Base-by-base conservation (phyloP, 1,140 invertebrate species). In the Drosophila lini region DNA sequence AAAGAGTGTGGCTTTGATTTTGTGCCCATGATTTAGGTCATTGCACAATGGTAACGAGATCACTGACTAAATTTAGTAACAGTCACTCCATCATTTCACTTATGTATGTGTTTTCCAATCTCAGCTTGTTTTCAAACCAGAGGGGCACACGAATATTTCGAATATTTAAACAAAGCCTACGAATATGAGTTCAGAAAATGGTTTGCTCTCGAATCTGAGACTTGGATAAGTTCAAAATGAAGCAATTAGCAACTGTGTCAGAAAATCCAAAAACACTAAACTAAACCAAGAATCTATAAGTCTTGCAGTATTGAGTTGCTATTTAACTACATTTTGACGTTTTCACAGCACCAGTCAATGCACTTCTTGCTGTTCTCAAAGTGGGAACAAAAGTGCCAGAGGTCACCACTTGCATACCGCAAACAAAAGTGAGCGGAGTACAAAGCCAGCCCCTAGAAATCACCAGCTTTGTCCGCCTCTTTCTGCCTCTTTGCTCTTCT, bases 41-140 rank as follows among this genome's bases (percentile, higher is more conserved):
- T 91, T 91, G 83, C 88, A 91, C 89, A 91, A 91, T 91, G 73
- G 75, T 77, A 90, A 84, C 67, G 53, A 81, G 78, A 86, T 52
- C 80, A 78, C 48, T 64, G 65, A 81, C 80, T 91, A 88, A 80
- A 74, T 84, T 90, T 81, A 83, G 88, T 83, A 79, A 63, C 65
- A 38, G 44, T 40, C 78, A 77, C 22, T 42, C 52, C 58, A 45
- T 52, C 58, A 47, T 25, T 57, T 44, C 42, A n/a, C 42, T 16
- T 25, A 6, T 31, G 32, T n/a, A 4, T 38, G 22, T 25, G 25
- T 56, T n/a, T 25, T 19, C 60, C 60, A 1, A 52, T 31, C 31
- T 38, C n/a, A n/a, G 36, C 15, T 22, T 36, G 16, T 53, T 53
- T 36, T 22, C 28, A 28, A 31, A 15, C 8, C 25, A 48, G 25